phyloP scores from a whole-genome alignment of 1,140 invertebrate genomes.

The Gonatopus flavifemur region DNA sequence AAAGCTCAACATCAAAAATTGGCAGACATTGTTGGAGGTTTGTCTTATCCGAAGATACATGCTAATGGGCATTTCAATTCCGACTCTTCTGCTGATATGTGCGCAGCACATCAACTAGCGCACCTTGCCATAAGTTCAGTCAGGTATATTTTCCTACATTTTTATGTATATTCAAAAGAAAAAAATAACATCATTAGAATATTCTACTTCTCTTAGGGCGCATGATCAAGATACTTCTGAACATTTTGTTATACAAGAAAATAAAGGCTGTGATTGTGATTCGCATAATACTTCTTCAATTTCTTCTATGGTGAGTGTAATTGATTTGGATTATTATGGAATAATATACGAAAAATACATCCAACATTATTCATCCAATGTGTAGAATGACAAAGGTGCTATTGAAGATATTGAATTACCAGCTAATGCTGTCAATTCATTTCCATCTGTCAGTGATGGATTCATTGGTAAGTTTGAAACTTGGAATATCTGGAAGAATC shows the following conservation, averaged over 20 bases:
- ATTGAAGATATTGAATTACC: conserved; percentile 9
- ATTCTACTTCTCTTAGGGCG: background rate
- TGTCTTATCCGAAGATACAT: conserved; percentile 20
- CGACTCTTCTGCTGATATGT: conserved; percentile 10
- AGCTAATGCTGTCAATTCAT: conserved; percentile 11
- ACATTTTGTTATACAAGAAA: conserved; percentile 11
- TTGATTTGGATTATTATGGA: background rate
- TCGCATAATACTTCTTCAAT: conserved; percentile 8
- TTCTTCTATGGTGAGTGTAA: conserved; percentile 12
- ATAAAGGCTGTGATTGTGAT: conserved; percentile 18
- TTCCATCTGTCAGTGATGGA: conserved; percentile 20
- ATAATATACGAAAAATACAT: background rate
- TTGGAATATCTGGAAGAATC: background rate
- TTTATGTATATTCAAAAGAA: background rate
- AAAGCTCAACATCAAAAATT: conserved; percentile 35
- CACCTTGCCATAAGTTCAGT: conserved; percentile 19
- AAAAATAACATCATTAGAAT: background rate
- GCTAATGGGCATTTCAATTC: conserved; percentile 6
- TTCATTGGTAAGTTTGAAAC: conserved; percentile 28
- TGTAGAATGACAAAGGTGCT: conserved; percentile 13
- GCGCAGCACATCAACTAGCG: conserved; percentile 16
- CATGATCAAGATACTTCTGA: conserved; percentile 1
- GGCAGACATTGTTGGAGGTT: conserved; percentile 28
- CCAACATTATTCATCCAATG: too few species aligned
- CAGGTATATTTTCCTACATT: conserved; percentile 13